These are phyloP conservation scores for Epinotia ramella DNA, from an alignment of 2,888 invertebrate species.

Conservation along the genomic window DNA sequence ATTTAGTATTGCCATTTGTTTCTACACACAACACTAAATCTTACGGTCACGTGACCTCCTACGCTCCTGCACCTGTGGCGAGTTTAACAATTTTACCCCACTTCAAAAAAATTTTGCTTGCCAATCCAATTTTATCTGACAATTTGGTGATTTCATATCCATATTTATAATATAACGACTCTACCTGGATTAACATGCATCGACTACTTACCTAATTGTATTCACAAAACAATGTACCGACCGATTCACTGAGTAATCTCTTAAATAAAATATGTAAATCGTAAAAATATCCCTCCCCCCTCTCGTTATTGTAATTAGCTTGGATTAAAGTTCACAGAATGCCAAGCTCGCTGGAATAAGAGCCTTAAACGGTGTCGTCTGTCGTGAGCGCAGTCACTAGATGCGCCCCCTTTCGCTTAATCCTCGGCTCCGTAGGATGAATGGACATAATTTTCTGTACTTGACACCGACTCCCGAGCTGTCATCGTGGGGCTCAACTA, in stretches of 20 bases:
- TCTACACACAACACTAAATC: no score
- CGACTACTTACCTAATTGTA: not conserved
- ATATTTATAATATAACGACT: no score
- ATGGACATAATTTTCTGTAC: slow-evolving; percentile 84
- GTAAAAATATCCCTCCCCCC: slow-evolving; percentile 14
- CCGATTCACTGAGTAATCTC: not conserved
- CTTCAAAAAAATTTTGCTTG: no score
- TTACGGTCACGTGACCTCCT: no score
- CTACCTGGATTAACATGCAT: no score
- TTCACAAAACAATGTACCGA: no score
- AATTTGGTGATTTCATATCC: no score
- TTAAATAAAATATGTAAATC: slow-evolving; percentile 5
- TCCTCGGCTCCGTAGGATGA: slow-evolving; percentile 76
- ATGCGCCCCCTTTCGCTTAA: slow-evolving; percentile 80
- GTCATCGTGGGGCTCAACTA: slow-evolving; percentile 74
- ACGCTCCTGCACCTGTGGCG: no score
- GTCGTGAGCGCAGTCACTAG: slow-evolving; percentile 62
- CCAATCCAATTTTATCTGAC: no score
- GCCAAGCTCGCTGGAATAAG: slow-evolving; percentile 43
- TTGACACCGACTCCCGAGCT: slow-evolving; percentile 78
- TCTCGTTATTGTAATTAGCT: slow-evolving; percentile 38
- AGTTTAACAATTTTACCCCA: no score
- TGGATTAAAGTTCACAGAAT: slow-evolving; percentile 43
- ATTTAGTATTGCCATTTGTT: no score
- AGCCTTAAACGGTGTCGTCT: slow-evolving; percentile 59